Percentiles rank a stretch among this genome's conserved stretches.
Evolutionary conservation across 2,113 vertebrate genomes (phyloP).

Genomic region (Lycocorax pyrrhopterus): DNA sequence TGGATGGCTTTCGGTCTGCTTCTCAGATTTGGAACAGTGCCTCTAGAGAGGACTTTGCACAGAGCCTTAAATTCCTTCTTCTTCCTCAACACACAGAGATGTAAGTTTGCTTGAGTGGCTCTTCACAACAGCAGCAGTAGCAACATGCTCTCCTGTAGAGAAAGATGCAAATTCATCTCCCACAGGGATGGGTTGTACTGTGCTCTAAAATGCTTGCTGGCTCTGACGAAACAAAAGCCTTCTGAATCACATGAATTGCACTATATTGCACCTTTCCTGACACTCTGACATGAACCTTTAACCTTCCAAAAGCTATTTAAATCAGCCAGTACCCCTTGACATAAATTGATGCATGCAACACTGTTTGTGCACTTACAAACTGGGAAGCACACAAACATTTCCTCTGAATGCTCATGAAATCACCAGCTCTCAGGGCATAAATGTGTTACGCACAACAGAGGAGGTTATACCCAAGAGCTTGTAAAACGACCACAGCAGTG

Average conservation of each 20-base stretch:
- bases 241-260: not conserved
- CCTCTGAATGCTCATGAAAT: not conserved
- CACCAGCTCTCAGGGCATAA: not conserved
- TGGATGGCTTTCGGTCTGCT: not conserved
- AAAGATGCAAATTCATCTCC: not conserved
- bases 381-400: not conserved
- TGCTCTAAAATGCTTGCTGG: not conserved
- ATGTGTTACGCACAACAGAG: not conserved
- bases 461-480: not conserved
- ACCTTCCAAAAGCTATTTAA: not conserved
- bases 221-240: not conserved
- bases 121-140: not conserved
- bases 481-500: not conserved
- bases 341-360: fast-evolving
- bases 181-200: not conserved
- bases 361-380: not conserved
- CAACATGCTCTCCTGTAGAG: not conserved
- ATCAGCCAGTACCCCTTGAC: too few relatives aligned
- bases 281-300: not conserved
- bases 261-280: not conserved
- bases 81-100: not conserved
- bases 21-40: not conserved
- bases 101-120: not conserved
- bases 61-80: not conserved
- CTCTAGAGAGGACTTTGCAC: not conserved